These are phyloP conservation scores for Rhopalosiphum maidis DNA, from an alignment of 1,140 invertebrate genomes.

Conservation along the genomic window DNA sequence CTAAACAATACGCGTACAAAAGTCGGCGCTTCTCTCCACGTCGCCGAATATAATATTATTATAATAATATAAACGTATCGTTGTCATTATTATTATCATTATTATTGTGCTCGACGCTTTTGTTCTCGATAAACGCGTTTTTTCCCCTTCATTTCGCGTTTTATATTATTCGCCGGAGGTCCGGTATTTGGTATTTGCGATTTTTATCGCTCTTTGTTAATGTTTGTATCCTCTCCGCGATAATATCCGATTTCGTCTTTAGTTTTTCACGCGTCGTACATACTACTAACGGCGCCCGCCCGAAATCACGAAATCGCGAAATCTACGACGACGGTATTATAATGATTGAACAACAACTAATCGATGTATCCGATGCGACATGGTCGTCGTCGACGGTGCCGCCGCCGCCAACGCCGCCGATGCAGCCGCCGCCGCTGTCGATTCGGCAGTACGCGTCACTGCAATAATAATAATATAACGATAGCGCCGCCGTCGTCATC, in stretches of 20 bases:
- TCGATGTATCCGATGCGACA: background rate
- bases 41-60: background rate
- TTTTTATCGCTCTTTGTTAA: conserved; percentile 6
- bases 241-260: background rate
- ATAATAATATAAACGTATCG: background rate
- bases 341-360: background rate
- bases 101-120: background rate
- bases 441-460: background rate
- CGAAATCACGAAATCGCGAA: background rate
- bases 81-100: background rate
- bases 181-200: background rate
- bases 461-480: background rate
- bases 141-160: background rate
- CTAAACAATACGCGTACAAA: background rate
- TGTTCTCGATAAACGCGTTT: background rate
- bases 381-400: conserved; percentile 12
- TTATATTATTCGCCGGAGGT: background rate
- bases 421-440: background rate
- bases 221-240: background rate
- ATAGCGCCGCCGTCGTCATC: background rate
- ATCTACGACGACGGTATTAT: background rate
- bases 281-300: background rate
- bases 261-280: background rate
- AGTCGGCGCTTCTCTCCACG: background rate
- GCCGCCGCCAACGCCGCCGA: background rate